These are phyloP conservation scores for Paradoxurus hermaphroditus DNA, from an alignment of 2,113 vertebrate species.

Conservation along the genomic window DNA sequence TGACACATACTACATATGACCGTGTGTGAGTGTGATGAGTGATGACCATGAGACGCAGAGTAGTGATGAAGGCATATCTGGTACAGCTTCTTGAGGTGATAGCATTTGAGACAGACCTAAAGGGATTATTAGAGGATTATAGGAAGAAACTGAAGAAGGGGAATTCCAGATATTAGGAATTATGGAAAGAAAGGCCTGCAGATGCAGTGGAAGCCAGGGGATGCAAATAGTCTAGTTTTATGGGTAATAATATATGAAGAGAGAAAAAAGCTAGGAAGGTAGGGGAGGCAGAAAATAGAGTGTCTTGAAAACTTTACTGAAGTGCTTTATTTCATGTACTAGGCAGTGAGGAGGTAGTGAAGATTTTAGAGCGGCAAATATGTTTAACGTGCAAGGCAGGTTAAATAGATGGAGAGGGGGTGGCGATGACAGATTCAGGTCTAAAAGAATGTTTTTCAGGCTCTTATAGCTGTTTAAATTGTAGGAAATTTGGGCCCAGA, in stretches of 20 bases:
- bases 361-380: background rate
- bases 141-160: background rate
- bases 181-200: background rate
- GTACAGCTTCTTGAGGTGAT: background rate
- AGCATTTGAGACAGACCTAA: background rate
- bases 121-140: background rate
- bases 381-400: background rate
- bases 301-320: background rate
- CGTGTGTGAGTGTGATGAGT: background rate
- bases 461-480: background rate
- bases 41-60: background rate
- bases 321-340: background rate
- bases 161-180: background rate
- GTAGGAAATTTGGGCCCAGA: background rate
- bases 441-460: background rate
- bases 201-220: background rate
- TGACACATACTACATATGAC: background rate
- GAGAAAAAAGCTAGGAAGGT: background rate
- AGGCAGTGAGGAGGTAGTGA: background rate
- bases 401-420: background rate
- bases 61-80: background rate
- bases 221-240: background rate
- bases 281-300: background rate
- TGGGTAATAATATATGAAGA: slow-evolving; percentile 2
- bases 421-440: background rate